Evolutionary conservation across 1,140 invertebrate genomes (phyloP).

Genomic region (Aphelenchoides avenae): DNA sequence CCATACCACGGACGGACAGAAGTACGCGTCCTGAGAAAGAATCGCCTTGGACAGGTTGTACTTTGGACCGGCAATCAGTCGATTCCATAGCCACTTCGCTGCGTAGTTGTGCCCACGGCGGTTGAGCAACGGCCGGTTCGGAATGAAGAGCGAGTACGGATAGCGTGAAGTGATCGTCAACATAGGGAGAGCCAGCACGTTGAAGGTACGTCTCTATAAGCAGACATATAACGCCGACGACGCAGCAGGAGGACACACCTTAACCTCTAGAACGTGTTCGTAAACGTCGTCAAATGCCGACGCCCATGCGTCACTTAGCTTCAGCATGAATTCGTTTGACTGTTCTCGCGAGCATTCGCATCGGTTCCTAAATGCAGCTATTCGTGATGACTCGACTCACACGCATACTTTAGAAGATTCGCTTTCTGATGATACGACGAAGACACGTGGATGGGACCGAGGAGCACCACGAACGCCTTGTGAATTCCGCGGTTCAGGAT

Average conservation of each 20-base stretch:
- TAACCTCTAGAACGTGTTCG: conserved; percentile 33
- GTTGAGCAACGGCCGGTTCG: conserved; percentile 26
- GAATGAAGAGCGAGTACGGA: conserved; percentile 49
- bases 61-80: conserved; percentile 51
- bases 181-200: conserved; percentile 51
- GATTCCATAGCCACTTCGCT: conserved; percentile 58
- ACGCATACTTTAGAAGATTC: conserved; percentile 43
- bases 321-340: conserved; percentile 43
- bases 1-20: conserved; percentile 39
- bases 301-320: conserved; percentile 29
- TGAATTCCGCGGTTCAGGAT: conserved; percentile 54
- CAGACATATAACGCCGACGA: background rate
- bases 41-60: conserved; percentile 54
- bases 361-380: conserved; percentile 30
- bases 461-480: conserved; percentile 51
- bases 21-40: conserved; percentile 54
- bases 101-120: conserved; percentile 51
- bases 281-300: conserved; percentile 41
- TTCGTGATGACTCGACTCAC: background rate
- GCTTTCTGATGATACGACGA: conserved; percentile 38
- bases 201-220: conserved; percentile 52
- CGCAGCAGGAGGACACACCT: conserved; percentile 21
- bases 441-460: conserved; percentile 56
- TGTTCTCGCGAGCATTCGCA: conserved; percentile 46
- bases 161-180: conserved; percentile 56